phyloP scores from a whole-genome alignment of 2,113 vertebrate genomes.

The Pongo abelii region DNA sequence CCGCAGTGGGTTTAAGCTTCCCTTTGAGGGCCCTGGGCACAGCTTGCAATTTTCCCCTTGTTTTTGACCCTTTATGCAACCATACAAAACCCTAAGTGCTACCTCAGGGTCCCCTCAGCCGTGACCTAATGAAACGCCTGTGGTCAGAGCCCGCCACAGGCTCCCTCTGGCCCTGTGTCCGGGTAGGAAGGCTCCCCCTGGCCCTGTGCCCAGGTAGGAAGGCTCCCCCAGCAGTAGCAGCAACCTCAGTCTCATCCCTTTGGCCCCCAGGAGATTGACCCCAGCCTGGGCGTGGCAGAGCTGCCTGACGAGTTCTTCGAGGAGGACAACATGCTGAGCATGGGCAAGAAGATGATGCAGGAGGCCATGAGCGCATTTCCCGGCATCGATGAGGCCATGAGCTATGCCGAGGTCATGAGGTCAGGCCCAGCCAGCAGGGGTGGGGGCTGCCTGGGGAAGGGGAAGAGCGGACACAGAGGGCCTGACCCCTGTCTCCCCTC shows the following conservation, averaged over 20 bases:
- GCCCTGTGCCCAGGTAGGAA: background rate
- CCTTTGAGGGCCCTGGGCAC: background rate
- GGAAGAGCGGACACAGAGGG: fast-evolving
- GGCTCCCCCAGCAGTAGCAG: background rate
- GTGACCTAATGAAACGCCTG: too few relatives aligned
- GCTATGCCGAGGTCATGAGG: slow-evolving; percentile 98
- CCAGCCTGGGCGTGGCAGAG: slow-evolving; percentile 94
- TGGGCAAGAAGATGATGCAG: slow-evolving; percentile 99
- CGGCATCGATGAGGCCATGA: slow-evolving; percentile 96
- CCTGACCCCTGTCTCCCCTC: slow-evolving; percentile 47
- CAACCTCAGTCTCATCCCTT: background rate
- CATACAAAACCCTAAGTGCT: background rate
- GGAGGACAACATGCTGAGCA: slow-evolving; percentile 97
- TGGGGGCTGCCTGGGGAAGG: background rate
- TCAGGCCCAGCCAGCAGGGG: slow-evolving; percentile 70
- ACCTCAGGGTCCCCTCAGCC: too few relatives aligned
- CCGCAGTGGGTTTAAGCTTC: background rate
- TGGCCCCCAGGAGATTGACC: slow-evolving; percentile 92
- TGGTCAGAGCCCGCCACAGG: background rate
- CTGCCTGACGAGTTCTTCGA: slow-evolving; percentile 97
- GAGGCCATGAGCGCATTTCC: slow-evolving; percentile 98
- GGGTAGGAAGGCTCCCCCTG: background rate
- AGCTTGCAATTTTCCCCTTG: background rate
- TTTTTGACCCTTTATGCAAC: background rate
- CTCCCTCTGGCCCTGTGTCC: background rate